Percentiles rank a stretch among this genome's conserved stretches.
Evolutionary conservation across 1,140 invertebrate genomes (phyloP).

Genomic region (Mactra quadrangularis): DNA sequence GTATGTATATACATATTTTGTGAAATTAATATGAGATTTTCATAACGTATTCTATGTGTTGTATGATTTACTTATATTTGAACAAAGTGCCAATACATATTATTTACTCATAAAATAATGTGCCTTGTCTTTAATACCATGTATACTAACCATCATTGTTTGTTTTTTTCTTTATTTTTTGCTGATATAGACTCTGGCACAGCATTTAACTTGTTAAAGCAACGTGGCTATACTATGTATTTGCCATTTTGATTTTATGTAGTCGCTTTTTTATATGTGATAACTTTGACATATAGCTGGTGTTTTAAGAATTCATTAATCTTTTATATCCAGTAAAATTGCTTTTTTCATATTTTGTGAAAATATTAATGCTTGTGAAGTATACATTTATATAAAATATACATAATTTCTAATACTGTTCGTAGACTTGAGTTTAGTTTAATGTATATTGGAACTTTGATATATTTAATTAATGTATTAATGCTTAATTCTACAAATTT

Average conservation of each 20-base stretch:
- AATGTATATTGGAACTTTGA: too few species aligned
- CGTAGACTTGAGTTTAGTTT: too few species aligned
- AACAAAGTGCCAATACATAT: conserved; percentile 54
- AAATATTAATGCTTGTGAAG: neutral
- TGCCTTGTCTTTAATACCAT: conserved; percentile 48
- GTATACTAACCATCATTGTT: conserved; percentile 50
- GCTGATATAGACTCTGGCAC: conserved; percentile 15
- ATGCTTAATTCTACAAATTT: too few species aligned
- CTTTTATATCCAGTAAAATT: neutral
- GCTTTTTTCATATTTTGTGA: neutral
- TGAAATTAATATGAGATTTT: conserved; percentile 38
- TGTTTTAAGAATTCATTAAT: neutral
- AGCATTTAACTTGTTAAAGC: conserved; percentile 20
- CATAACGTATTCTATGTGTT: neutral
- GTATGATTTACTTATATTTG: conserved; percentile 12
- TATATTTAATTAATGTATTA: too few species aligned
- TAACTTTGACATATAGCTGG: neutral
- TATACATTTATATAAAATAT: too few species aligned
- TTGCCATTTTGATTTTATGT: neutral
- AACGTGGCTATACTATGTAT: neutral
- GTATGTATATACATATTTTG: conserved; percentile 31
- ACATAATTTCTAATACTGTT: too few species aligned
- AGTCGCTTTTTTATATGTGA: conserved; percentile 1
- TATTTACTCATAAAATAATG: conserved; percentile 39
- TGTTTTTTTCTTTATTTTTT: too few species aligned